Evolutionary conservation across 2,113 vertebrate genomes (phyloP).

Genomic region (Grammomys surdaster): DNA sequence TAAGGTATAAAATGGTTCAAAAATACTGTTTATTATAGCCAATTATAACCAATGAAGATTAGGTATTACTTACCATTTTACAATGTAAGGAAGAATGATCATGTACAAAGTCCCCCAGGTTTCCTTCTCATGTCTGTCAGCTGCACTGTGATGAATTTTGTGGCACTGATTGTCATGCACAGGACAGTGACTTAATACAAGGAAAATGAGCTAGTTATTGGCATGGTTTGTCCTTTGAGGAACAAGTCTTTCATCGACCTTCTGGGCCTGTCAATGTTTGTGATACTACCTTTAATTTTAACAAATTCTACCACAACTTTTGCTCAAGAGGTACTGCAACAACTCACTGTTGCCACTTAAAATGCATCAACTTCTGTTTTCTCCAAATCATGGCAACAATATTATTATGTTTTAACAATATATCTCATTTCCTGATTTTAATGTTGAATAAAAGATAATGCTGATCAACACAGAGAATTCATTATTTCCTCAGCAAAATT

Average conservation of each 20-base stretch:
- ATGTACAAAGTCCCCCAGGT: not conserved
- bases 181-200: not conserved
- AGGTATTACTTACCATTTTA: not conserved
- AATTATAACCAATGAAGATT: not conserved
- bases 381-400: not conserved
- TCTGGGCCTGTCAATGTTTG: slow-evolving; percentile 31
- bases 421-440: not conserved
- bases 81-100: not conserved
- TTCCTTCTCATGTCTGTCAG: not conserved
- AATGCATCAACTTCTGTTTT: slow-evolving; percentile 42
- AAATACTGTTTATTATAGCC: not conserved
- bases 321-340: not conserved
- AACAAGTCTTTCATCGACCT: slow-evolving; percentile 29
- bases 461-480: not conserved
- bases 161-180: not conserved
- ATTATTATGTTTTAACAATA: not conserved
- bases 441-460: not conserved
- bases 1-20: not conserved
- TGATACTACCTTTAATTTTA: slow-evolving; percentile 29
- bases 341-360: not conserved
- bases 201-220: slow-evolving; percentile 17
- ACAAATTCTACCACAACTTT: slow-evolving; percentile 50
- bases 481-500: not conserved
- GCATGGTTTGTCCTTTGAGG: not conserved
- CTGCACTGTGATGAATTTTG: not conserved